Evolutionary conservation across 2,797 vertebrate species (phyloP), one percentile per base, ranked within the genome.

Genomic region (Pseudomugil gertrudae): DNA sequence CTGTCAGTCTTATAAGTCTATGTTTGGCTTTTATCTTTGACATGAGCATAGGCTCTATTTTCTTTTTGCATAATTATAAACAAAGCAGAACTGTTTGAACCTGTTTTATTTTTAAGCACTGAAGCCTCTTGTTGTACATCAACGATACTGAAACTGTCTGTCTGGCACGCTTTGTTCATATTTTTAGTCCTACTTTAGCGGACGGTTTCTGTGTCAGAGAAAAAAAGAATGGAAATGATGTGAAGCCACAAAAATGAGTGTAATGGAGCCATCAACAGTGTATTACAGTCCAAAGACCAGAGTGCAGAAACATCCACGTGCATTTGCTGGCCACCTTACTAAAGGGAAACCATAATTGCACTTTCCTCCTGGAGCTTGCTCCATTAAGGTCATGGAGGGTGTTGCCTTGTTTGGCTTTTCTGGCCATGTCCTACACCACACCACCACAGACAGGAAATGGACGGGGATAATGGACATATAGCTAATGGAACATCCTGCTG

Each of bases 391-490:
- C 71, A 77, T 69, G 66, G 77, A 89, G 66, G 81, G 76, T 11
- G 76, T 88, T 82, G 80, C 74, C 67, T 76, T 81, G 79, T 87
- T 89, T 84, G 85, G 68, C 80, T 76, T 83, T 79, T 87, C 77
- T 84, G 87, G 66, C 76, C 63, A 50, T 81, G 84, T 87, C 78
- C 78, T 81, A 62, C 78, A 63, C 64, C 26, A 29, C 29, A 38
- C 48, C 33, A 52, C 80, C 81, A 80, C 78, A 83, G 70, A 76
- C 85, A 90, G 91, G 91, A 92, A 92, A 92, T 91, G 87, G 90
- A 86, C 23, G 63, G 50, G 60, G 80, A 71, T 92, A 93, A 92
- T 92, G 90, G 92, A 84, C 74, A 78, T 78, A 79, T 74, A 72
- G 83, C 86, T 89, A 91, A 90, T 90, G 87, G 88, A 74, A 68